Evolutionary conservation across 2,888 invertebrate genomes (phyloP), one percentile per base, ranked within the genome.

Genomic region (Ectemnius cavifrons): DNA sequence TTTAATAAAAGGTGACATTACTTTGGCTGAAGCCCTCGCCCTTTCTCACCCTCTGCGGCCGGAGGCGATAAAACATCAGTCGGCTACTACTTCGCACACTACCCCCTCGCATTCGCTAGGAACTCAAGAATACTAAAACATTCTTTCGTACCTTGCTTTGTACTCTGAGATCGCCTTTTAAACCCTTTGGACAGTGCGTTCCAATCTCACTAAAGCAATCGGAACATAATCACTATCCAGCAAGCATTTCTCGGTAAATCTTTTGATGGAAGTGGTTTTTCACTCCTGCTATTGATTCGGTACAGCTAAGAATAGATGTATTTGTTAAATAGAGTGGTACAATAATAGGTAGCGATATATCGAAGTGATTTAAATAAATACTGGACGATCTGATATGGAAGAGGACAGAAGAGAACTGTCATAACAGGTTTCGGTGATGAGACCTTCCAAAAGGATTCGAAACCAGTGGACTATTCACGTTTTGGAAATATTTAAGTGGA

Each of bases 401-500:
- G 49, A 60, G 62, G 72, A 80, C 80, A 85, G 80, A 79, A 76
- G 77, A 79, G 76, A 73, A 78, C 80, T 85, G 86, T 86, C 87
- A 87, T 82, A 86, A 86, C 82, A 82, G 37, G 27, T 65, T 61
- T 46, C 68, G 63, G 59, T 71, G 67, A 52, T 28, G 58, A 58
- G 14, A 60, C 59, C 73, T 58, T 69, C 78, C 74, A 65, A 78
- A 80, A 76, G 82, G 79, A 80, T 83, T 82, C 73, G 59, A 52
- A 57, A 69, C 68, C 77, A 63, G 56, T 45, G 67, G 59, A 63
- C 68, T 73, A 76, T 74, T 79, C 76, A 69, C 78, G 83, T 86
- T 87, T 88, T 85, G 67, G 84, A 88, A 89, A 88, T 86, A 86
- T 88, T 88, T 87, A 87, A 89, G 85, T 88, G 85, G 86, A 87